Base-by-base conservation (phyloP, 1,140 invertebrate species). In the Cydia strobilella region DNA sequence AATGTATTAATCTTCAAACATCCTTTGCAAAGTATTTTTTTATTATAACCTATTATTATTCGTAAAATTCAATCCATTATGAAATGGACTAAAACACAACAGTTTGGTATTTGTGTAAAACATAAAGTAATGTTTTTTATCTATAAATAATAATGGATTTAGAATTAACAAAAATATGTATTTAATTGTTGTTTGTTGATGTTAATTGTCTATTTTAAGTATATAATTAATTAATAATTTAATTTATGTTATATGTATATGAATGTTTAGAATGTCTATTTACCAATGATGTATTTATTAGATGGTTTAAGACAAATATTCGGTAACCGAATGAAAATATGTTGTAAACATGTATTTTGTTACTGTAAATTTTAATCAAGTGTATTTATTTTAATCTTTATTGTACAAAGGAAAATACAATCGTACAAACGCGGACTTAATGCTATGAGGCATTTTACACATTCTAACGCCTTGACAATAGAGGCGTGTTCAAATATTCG, bases 181-280 rank as follows among this genome's bases (percentile, higher is more conserved):
- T 66, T 66, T 66, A 66, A 66, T 66, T 66, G 63, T 66, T 66
- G 63, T 66, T 66, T 66, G 63, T 66, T 66, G 63, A 39, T 66
- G 63, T 66, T 66, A 66, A 35, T 66, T 66, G 63, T 39, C 23
- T 66, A 15, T 66, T 66, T 66, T 66, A 15, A 15, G 45, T 48
- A 48, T 48, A 48, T 3, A 66, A 13, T 66, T 20, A 66, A 35
- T 66, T 66, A 35, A 35, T 66, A 66, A 31, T 31, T 66, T 66
- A 66, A 35, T 31, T 66, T 66, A 35, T 35, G 63, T 31, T 65
- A 65, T 65, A 27, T 65, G 63, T 65, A 65, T 35, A 66, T 66
- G 31, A n/a, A 66, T 66, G 63, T 66, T 66, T 66, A 66, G 63
- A 66, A 66, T 66, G 63, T 66, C 63, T 66, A 66, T 66, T 63